phyloP scores from a whole-genome alignment of 2,888 invertebrate genomes.

The Heliconius charithonia region DNA sequence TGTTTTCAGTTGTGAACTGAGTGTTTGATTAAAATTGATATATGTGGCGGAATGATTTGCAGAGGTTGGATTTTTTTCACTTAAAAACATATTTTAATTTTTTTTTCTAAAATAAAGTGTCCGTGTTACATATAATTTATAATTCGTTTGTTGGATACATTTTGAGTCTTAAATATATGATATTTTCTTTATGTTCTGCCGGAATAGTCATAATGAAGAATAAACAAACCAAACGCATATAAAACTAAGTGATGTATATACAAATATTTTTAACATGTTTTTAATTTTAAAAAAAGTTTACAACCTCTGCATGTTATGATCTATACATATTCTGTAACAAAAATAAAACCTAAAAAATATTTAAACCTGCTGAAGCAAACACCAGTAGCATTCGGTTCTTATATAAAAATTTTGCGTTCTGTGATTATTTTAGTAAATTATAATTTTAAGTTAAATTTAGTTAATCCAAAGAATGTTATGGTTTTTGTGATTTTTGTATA shows the following conservation, averaged over 20 bases:
- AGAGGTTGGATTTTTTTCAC: background rate
- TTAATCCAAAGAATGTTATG: constrained; percentile 50
- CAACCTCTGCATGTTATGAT: background rate
- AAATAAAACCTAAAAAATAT: constrained; percentile 3
- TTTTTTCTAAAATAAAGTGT: background rate
- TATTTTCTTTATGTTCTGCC: background rate
- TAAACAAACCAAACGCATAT: background rate
- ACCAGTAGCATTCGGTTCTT: constrained; percentile 28
- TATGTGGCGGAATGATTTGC: background rate
- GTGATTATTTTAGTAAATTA: constrained; percentile 41
- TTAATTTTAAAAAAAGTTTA: background rate
- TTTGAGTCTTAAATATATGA: background rate
- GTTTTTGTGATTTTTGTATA: constrained; percentile 51
- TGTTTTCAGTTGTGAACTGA: background rate
- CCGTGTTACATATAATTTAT: background rate
- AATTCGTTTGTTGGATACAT: background rate
- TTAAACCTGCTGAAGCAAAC: constrained; percentile 34
- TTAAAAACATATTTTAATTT: background rate
- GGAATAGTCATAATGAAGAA: no score
- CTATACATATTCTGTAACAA: background rate
- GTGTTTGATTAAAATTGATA: constrained; percentile 6
- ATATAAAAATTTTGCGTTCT: constrained; percentile 33
- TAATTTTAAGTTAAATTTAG: constrained; percentile 39
- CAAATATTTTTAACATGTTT: background rate
- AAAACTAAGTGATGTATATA: background rate